Evolutionary conservation across 2,113 vertebrate genomes (phyloP).

Genomic region (Gobius niger): DNA sequence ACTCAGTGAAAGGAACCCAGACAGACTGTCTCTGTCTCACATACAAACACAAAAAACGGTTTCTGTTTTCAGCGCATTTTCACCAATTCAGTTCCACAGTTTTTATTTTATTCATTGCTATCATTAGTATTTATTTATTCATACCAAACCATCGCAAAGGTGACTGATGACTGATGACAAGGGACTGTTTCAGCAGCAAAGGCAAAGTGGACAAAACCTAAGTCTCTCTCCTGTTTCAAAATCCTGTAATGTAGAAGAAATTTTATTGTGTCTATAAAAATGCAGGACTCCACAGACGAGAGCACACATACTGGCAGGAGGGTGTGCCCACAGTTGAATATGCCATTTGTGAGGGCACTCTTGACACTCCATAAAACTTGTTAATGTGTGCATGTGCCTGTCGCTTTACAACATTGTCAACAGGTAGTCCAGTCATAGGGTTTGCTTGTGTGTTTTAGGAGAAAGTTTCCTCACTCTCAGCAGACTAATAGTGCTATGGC

Average conservation of each 20-base stretch:
- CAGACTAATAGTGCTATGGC: slow-evolving; percentile 41
- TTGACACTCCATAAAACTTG: slow-evolving; percentile 64
- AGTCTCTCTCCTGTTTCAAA: not conserved
- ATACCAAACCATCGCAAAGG: not conserved
- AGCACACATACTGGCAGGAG: slow-evolving; percentile 23
- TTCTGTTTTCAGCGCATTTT: not conserved
- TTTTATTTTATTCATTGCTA: not conserved
- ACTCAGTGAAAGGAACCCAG: slow-evolving; percentile 26
- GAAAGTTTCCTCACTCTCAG: slow-evolving; percentile 37
- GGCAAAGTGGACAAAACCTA: no score
- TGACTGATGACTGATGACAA: not conserved
- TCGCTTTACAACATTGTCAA: slow-evolving; percentile 40
- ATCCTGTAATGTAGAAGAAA: not conserved
- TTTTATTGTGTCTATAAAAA: slow-evolving; percentile 4
- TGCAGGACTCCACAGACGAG: not conserved
- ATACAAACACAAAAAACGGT: slow-evolving; percentile 23
- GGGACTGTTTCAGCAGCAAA: not conserved
- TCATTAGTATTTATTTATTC: no score
- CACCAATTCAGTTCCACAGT: not conserved
- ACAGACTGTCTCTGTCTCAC: slow-evolving; percentile 55
- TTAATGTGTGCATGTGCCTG: slow-evolving; percentile 49
- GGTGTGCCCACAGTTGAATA: slow-evolving; percentile 59
- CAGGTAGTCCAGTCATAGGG: slow-evolving; percentile 28
- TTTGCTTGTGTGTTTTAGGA: slow-evolving; percentile 43
- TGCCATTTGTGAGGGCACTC: slow-evolving; percentile 44